Percentiles rank a stretch among this genome's conserved stretches.
Conservation (phyloP, 2,113 vertebrate species). For the Neotragus moschatus region DNA sequence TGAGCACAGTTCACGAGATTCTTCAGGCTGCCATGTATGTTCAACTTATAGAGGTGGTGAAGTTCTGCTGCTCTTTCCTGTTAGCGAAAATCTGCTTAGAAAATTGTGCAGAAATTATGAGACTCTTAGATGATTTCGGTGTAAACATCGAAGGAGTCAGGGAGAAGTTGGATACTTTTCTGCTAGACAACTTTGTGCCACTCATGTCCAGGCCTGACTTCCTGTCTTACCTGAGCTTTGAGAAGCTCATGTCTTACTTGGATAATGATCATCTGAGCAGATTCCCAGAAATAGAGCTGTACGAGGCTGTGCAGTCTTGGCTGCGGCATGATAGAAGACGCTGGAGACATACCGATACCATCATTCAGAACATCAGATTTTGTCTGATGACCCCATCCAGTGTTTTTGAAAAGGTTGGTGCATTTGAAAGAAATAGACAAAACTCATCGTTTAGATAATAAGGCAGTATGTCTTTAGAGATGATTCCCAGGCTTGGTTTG, state of each 20-base stretch:
- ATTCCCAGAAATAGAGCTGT: slow-evolving; percentile 97
- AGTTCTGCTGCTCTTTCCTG: slow-evolving; percentile 99
- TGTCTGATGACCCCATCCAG: slow-evolving; percentile 98
- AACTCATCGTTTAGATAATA: slow-evolving; percentile 81
- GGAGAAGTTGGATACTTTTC: slow-evolving; percentile 95
- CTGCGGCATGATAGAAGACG: slow-evolving; percentile 97
- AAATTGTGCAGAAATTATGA: slow-evolving; percentile 99
- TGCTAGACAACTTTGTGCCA: slow-evolving; percentile 97
- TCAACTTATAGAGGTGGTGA: slow-evolving; percentile 98
- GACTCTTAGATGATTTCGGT: slow-evolving; percentile 98
- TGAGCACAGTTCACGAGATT: slow-evolving; percentile 98
- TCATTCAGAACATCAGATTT: slow-evolving; percentile 98
- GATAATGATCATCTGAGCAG: slow-evolving; percentile 96
- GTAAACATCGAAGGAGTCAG: slow-evolving; percentile 98
- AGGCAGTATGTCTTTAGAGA: slow-evolving; percentile 75
- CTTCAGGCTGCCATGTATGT: slow-evolving; percentile 99
- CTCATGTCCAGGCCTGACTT: slow-evolving; percentile 98
- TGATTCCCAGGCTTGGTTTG: slow-evolving; percentile 63
- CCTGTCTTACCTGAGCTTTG: slow-evolving; percentile 96
- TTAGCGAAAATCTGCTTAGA: slow-evolving; percentile 99
- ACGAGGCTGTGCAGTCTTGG: slow-evolving; percentile 98
- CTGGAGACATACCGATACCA: slow-evolving; percentile 97
- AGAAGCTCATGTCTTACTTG: slow-evolving; percentile 96
- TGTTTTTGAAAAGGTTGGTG: slow-evolving; percentile 97
- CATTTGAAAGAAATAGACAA: slow-evolving; percentile 84